phyloP scores from a whole-genome alignment of 2,113 vertebrate species.

The Coptodon bakossiorum region DNA sequence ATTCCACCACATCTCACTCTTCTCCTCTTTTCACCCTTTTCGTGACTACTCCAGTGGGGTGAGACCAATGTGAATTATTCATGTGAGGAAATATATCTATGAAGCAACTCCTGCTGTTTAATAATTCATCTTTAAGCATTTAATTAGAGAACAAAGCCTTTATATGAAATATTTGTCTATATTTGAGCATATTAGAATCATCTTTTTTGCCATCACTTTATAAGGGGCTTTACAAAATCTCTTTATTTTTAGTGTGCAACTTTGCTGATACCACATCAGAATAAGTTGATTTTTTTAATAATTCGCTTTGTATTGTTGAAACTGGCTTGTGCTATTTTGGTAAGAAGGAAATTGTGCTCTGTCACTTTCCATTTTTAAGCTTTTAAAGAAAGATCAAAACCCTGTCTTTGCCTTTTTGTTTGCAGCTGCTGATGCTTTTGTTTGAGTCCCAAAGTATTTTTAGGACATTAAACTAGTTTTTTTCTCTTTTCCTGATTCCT shows the following conservation, averaged over 20 bases:
- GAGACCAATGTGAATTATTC: conserved; percentile 49
- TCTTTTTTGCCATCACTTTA: background rate
- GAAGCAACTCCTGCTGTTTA: conserved; percentile 31
- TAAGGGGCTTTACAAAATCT: background rate
- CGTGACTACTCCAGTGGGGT: background rate
- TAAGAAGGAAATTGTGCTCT: background rate
- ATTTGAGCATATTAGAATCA: background rate
- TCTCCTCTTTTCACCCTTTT: background rate
- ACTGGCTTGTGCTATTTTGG: background rate
- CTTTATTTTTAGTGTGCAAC: background rate
- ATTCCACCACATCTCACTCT: background rate
- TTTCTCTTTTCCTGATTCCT: background rate
- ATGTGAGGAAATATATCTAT: conserved; percentile 38
- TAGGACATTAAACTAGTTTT: background rate
- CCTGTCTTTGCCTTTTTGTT: background rate
- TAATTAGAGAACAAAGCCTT: background rate
- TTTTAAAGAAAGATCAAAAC: background rate
- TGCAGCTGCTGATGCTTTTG: background rate
- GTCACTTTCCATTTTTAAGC: background rate
- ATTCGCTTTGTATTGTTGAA: rapidly evolving
- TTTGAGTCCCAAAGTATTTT: conserved; percentile 5
- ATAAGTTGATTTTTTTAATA: background rate
- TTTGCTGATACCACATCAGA: background rate
- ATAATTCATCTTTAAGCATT: conserved; percentile 40
- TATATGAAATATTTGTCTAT: background rate